A percentile compares a stretch with the other conserved stretches of the same genome.
Conservation (phyloP, 2,888 invertebrate genomes). For the Taenaris catops region DNA sequence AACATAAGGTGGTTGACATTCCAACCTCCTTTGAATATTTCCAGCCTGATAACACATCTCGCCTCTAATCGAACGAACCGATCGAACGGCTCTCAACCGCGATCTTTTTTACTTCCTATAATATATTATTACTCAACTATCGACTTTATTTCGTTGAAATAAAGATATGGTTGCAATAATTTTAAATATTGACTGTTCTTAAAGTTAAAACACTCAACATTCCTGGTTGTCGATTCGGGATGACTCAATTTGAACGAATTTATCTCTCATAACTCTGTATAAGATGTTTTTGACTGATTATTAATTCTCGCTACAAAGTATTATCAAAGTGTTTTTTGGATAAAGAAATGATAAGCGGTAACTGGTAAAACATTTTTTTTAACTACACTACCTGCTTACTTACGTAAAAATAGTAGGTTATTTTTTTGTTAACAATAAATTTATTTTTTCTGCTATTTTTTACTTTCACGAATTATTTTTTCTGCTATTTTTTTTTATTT, state of each 20-base stretch:
- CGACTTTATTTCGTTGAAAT: constrained; percentile 24
- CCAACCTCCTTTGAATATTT: constrained; percentile 56
- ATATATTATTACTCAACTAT: constrained; percentile 20
- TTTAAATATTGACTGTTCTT: constrained; percentile 9
- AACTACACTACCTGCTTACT: too few species aligned
- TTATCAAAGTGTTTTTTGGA: constrained; percentile 4
- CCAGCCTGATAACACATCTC: constrained; percentile 56
- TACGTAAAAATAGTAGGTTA: too few species aligned
- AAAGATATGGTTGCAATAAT: constrained; percentile 20
- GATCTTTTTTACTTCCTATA: constrained; percentile 17
- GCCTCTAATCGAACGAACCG: constrained; percentile 49
- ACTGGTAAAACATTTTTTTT: too few species aligned
- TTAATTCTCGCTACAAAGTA: constrained; percentile 15
- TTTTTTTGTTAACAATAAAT: too few species aligned
- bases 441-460: too few species aligned
- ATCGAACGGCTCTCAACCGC: constrained; percentile 26
- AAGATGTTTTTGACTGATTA: constrained; percentile 29
- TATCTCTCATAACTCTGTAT: constrained; percentile 43
- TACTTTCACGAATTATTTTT: too few species aligned
- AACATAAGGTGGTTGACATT: constrained; percentile 37
- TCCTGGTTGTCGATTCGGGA: constrained; percentile 51
- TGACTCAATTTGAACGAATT: constrained; percentile 63
- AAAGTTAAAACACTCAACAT: constrained; percentile 40
- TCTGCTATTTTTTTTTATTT: too few species aligned
- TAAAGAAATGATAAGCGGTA: too few species aligned